phyloP scores from a whole-genome alignment of 2,888 invertebrate genomes.

The Cenopis cana region DNA sequence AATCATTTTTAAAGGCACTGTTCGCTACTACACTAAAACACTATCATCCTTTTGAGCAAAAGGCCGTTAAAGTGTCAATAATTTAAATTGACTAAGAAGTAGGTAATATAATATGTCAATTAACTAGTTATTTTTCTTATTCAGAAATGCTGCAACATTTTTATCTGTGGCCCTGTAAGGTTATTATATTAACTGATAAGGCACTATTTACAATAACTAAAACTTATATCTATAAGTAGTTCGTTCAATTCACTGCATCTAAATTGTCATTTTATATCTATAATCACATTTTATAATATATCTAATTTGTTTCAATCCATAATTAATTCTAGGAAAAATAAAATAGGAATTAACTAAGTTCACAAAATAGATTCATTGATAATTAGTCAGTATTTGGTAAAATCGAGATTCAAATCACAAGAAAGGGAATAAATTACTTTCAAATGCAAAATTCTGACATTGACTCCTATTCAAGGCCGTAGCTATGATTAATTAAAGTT shows the following conservation, averaged over 20 bases:
- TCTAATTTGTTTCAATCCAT: constrained; percentile 38
- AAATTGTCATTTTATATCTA: constrained; percentile 36
- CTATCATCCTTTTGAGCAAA: constrained; percentile 3
- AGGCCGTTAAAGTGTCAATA: constrained; percentile 3
- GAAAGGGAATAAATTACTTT: not conserved
- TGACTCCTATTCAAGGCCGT: not conserved
- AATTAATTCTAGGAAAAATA: constrained; percentile 40
- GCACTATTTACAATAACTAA: constrained; percentile 33
- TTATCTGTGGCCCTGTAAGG: not conserved
- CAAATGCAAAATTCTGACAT: not conserved
- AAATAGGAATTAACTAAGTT: constrained; percentile 44
- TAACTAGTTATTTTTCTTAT: not conserved
- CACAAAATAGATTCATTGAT: constrained; percentile 39
- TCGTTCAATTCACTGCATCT: constrained; percentile 42
- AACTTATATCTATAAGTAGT: constrained; percentile 40
- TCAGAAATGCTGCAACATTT: constrained; percentile 9
- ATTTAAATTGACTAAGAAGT: not conserved
- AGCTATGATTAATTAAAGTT: not conserved
- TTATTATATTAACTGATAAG: constrained; percentile 14
- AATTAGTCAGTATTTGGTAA: constrained; percentile 34
- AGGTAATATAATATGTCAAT: not conserved
- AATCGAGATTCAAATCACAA: constrained; percentile 24
- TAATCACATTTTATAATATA: constrained; percentile 43
- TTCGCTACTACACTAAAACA: not conserved
- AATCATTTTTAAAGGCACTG: constrained; percentile 8